These are phyloP conservation scores for Lacerta bilineata DNA, from an alignment of 2,797 vertebrate genomes.

Conservation along the genomic window DNA sequence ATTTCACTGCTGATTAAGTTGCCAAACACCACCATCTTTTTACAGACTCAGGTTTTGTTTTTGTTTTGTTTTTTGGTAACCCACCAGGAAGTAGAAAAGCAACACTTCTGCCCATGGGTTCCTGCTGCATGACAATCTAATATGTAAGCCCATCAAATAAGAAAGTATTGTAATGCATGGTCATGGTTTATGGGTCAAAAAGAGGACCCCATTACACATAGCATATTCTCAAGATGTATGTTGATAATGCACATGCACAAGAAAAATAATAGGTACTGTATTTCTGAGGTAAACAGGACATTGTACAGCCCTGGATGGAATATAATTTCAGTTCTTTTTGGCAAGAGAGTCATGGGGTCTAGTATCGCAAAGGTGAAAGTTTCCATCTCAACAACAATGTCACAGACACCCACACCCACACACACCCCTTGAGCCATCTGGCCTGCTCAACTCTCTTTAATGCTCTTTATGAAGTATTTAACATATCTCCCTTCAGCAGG, in stretches of 20 bases:
- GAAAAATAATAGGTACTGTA: no score
- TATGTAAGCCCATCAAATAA: background rate
- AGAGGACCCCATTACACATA: no score
- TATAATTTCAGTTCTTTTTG: conserved; percentile 3
- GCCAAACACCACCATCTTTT: background rate
- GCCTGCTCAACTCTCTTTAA: background rate
- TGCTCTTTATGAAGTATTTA: background rate
- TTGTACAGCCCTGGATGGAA: background rate
- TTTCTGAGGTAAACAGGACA: background rate
- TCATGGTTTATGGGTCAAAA: no score
- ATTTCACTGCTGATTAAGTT: no score
- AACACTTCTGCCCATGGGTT: background rate
- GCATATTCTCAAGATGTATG: no score
- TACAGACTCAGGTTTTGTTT: no score
- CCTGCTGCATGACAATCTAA: background rate
- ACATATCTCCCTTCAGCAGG: background rate
- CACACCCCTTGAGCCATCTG: background rate
- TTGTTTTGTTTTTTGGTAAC: background rate
- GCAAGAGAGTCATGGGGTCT: background rate
- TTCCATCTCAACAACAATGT: background rate
- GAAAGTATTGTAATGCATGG: no score
- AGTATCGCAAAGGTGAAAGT: background rate
- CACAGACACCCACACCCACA: background rate
- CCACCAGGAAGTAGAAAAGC: background rate
- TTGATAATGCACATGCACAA: no score